A percentile compares a stretch with the other conserved stretches of the same genome.
Conservation (phyloP, 2,888 invertebrate species). For the Eudemis profundana region DNA sequence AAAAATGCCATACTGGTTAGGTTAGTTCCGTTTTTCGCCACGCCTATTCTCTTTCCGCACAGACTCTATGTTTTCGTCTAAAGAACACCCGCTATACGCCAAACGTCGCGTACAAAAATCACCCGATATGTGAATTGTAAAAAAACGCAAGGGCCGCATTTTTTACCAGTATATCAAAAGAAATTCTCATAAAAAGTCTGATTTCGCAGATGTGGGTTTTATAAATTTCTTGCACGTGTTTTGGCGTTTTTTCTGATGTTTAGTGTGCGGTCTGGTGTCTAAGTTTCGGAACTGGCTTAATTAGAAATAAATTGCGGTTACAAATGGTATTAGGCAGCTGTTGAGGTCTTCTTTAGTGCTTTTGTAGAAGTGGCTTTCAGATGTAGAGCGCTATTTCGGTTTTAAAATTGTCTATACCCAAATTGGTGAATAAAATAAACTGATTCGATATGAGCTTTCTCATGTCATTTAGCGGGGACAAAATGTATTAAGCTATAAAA, state of each 20-base stretch:
- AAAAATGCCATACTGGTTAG: no score
- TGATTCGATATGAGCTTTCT: no score
- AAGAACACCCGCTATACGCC: constrained; percentile 47
- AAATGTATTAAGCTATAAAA: no score
- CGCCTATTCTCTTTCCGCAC: no score
- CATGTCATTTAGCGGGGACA: no score
- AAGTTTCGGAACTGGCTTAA: constrained; percentile 63
- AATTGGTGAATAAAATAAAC: no score
- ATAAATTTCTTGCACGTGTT: constrained; percentile 84
- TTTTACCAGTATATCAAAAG: constrained; percentile 68
- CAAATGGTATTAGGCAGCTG: constrained; percentile 57
- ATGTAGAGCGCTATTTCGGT: background rate
- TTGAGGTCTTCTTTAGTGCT: constrained; percentile 51
- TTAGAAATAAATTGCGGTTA: constrained; percentile 65
- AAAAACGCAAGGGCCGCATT: constrained; percentile 69
- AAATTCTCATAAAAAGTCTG: constrained; percentile 74
- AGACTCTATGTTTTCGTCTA: background rate
- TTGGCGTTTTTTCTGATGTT: constrained; percentile 53
- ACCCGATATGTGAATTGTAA: constrained; percentile 76
- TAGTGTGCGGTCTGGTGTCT: constrained; percentile 66
- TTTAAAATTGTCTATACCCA: background rate
- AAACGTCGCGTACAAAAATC: constrained; percentile 57
- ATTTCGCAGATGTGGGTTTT: constrained; percentile 84
- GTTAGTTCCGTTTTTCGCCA: no score
- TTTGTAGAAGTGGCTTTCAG: background rate